Conservation (phyloP, 2,113 vertebrate genomes). For the Prionailurus bengalensis region DNA sequence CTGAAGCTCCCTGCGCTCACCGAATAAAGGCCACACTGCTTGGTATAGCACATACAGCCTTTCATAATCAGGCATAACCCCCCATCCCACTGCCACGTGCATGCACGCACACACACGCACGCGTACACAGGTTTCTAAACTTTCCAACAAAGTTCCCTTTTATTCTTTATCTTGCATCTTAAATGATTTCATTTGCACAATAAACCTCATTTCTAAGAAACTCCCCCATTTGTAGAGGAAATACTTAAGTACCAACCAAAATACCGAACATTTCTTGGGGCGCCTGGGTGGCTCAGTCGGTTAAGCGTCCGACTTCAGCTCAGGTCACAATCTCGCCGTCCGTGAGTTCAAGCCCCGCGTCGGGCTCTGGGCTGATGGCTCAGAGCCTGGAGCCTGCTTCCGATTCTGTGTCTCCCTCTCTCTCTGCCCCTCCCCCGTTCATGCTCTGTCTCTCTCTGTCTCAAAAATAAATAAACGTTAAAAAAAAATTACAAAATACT, state of each 20-base stretch:
- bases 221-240: not conserved
- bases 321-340: too few relatives aligned
- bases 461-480: too few relatives aligned
- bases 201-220: not conserved
- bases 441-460: too few relatives aligned
- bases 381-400: too few relatives aligned
- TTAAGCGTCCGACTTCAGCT: too few relatives aligned
- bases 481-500: not conserved
- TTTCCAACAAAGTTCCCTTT: conserved; percentile 13
- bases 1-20: not conserved
- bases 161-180: not conserved
- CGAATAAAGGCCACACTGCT: not conserved
- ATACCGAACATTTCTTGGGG: not conserved
- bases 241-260: conserved; percentile 47
- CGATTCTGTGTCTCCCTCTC: too few relatives aligned
- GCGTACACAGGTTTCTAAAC: not conserved
- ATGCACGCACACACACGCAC: not conserved
- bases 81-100: not conserved
- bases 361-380: too few relatives aligned
- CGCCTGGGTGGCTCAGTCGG: too few relatives aligned
- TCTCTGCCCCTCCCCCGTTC: too few relatives aligned
- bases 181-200: conserved; percentile 31
- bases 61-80: not conserved
- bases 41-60: not conserved
- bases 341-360: too few relatives aligned